phyloP scores from a whole-genome alignment of 2,888 invertebrate species.

The Trichacis sp. region DNA sequence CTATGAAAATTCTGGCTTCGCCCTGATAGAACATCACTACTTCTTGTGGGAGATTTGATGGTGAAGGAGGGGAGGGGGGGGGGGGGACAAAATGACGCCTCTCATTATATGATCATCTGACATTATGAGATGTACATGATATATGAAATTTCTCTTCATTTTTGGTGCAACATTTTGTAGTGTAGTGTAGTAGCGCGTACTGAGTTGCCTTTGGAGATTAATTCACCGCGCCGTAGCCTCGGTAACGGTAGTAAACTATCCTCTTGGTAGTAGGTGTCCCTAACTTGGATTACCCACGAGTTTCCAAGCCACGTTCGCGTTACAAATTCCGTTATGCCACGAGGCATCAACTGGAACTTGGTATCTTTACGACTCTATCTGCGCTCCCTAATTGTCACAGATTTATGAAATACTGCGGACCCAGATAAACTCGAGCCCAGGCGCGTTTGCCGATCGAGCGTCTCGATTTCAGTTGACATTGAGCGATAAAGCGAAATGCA shows the following conservation, averaged over 20 bases:
- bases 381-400: conserved; percentile 20
- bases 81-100: too few relatives aligned
- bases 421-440: too few relatives aligned
- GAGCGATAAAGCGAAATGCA: neutral
- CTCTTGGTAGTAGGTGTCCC: conserved; percentile 14
- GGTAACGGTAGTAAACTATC: conserved; percentile 22
- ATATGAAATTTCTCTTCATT: too few relatives aligned
- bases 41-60: too few relatives aligned
- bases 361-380: conserved; percentile 25
- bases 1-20: too few relatives aligned
- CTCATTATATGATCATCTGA: too few relatives aligned
- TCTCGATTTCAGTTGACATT: neutral
- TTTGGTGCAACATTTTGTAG: too few relatives aligned
- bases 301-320: conserved; percentile 21
- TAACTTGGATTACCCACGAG: conserved; percentile 15
- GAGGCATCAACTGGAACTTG: conserved; percentile 21
- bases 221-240: conserved; percentile 8
- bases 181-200: too few relatives aligned
- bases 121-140: too few relatives aligned
- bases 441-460: neutral
- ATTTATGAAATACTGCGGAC: conserved; percentile 1
- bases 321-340: conserved; percentile 38
- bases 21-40: too few relatives aligned
- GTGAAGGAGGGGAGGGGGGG: too few relatives aligned
- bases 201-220: neutral